Percentiles rank a stretch among this genome's conserved stretches.
phyloP scores from a whole-genome alignment of 2,888 invertebrate species.

The Acleris sparsana region DNA sequence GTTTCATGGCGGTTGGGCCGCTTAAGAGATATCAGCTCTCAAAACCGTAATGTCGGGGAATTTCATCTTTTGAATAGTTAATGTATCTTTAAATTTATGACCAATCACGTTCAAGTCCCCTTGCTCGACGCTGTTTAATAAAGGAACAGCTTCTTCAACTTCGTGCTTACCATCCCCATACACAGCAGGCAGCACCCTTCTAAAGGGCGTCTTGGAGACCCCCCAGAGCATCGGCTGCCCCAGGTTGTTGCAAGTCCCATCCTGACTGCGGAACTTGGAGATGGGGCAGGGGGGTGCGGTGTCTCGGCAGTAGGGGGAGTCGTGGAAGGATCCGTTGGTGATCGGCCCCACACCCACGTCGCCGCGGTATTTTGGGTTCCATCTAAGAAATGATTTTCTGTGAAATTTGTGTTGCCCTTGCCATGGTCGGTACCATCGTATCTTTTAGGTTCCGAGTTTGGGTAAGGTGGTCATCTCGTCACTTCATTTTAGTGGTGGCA shows the following conservation, averaged over 20 bases:
- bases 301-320: slow-evolving; percentile 60
- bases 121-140: neutral
- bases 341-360: slow-evolving; percentile 65
- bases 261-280: slow-evolving; percentile 85
- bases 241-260: slow-evolving; percentile 91
- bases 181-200: slow-evolving; percentile 88
- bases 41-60: no score
- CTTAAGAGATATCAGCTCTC: no score
- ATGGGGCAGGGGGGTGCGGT: slow-evolving; percentile 63
- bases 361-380: slow-evolving; percentile 46
- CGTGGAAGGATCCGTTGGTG: slow-evolving; percentile 59
- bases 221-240: slow-evolving; percentile 86
- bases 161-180: slow-evolving; percentile 88
- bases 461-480: no score
- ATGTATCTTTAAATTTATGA: no score
- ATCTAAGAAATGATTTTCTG: neutral
- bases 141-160: neutral
- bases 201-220: slow-evolving; percentile 88
- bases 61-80: no score
- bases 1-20: no score
- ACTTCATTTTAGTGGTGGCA: no score
- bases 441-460: no score
- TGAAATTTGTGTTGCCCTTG: no score
- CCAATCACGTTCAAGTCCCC: no score
- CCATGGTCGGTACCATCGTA: no score